Evolutionary conservation across 2,888 invertebrate species (phyloP).

Genomic region (Liodrosophila aerea): DNA sequence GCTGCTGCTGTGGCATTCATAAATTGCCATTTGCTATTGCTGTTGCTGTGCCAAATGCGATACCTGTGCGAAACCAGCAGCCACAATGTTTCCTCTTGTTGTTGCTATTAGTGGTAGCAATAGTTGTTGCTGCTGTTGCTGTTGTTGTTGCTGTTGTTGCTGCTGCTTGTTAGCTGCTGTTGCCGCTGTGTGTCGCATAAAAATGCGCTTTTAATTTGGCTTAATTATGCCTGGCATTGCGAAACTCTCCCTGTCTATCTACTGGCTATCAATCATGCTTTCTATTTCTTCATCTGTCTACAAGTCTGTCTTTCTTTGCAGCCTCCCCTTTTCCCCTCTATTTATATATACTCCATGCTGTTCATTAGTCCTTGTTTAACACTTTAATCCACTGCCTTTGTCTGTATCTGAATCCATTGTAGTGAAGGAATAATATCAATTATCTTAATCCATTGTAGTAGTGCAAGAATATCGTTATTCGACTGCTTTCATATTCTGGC

Average conservation of each 20-base stretch:
- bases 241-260: not conserved
- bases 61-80: conserved; percentile 71
- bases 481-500: too few species aligned
- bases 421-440: too few species aligned
- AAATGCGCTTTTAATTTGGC: conserved; percentile 75
- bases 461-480: too few species aligned
- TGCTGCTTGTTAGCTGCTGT: conserved; percentile 25
- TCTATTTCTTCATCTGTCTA: too few species aligned
- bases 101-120: conserved; percentile 30
- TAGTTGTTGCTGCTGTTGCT: conserved; percentile 2
- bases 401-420: too few species aligned
- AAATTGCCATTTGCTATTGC: not conserved
- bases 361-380: too few species aligned
- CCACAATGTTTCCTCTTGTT: conserved; percentile 16
- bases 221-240: conserved; percentile 63
- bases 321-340: not conserved
- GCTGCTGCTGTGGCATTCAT: conserved; percentile 15
- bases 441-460: too few species aligned
- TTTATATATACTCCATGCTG: not conserved
- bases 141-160: conserved; percentile 27
- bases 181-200: conserved; percentile 68
- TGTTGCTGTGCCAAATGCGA: conserved; percentile 64
- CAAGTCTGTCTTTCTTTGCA: too few species aligned
- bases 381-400: too few species aligned
- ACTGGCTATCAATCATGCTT: too few species aligned